These are phyloP conservation scores for Sabatieria punctata DNA, from an alignment of 2,888 invertebrate species.

Conservation along the genomic window DNA sequence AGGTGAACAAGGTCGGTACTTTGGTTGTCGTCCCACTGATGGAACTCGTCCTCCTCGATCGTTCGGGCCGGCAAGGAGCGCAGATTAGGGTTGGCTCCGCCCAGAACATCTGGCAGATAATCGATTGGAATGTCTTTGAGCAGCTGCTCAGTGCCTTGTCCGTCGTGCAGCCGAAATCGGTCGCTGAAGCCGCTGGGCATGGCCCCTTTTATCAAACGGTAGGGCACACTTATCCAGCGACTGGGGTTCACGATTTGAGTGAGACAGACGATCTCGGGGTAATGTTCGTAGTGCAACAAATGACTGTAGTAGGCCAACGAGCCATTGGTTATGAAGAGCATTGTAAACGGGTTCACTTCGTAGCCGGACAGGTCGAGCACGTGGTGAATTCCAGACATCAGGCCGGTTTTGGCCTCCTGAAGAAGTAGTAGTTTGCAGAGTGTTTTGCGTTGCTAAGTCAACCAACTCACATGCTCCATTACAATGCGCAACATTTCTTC, in stretches of 20 bases:
- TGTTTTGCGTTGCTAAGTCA: not conserved
- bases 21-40: conserved; percentile 13
- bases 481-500: conserved; percentile 26
- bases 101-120: conserved; percentile 1
- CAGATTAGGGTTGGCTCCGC: conserved; percentile 24
- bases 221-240: conserved; percentile 28
- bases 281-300: conserved; percentile 30
- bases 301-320: conserved; percentile 27
- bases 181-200: conserved; percentile 29
- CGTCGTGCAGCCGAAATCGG: conserved; percentile 9
- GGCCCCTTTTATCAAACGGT: conserved; percentile 16
- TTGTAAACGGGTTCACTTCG: conserved; percentile 28
- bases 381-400: not conserved
- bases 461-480: conserved; percentile 18
- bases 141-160: not conserved
- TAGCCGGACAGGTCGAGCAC: conserved; percentile 12
- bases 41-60: conserved; percentile 17
- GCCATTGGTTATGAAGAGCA: conserved; percentile 27
- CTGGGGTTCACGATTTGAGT: conserved; percentile 27
- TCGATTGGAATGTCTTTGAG: not conserved
- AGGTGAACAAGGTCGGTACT: not conserved
- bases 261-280: conserved; percentile 21
- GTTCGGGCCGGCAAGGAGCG: conserved; percentile 17
- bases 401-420: conserved; percentile 24
- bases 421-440: conserved; percentile 3